Conservation (phyloP, 2,797 vertebrate species). For the Neosalanx taihuensis region DNA sequence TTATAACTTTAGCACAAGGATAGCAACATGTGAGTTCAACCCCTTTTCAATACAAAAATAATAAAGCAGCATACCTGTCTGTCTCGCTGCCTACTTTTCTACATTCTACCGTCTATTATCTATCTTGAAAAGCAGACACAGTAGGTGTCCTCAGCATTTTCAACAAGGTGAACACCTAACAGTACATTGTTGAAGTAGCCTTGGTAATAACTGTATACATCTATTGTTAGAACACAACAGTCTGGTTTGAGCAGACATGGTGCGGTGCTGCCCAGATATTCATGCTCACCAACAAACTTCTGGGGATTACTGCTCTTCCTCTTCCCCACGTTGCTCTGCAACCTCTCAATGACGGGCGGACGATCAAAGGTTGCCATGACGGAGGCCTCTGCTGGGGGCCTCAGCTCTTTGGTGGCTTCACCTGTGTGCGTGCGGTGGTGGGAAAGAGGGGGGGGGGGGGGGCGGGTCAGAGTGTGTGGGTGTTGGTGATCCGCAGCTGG, state of each 20-base stretch:
- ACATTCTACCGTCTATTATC: no score
- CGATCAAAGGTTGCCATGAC: conserved; percentile 87
- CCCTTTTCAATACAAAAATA: no score
- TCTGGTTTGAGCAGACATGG: background rate
- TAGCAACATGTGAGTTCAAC: no score
- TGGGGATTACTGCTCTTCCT: conserved; percentile 99
- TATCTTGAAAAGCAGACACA: no score
- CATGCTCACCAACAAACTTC: conserved; percentile 93
- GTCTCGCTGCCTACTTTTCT: no score
- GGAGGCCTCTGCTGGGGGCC: conserved; percentile 83
- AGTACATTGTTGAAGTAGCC: no score
- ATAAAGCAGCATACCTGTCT: no score
- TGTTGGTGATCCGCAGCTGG: background rate
- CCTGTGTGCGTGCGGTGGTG: conserved; percentile 50
- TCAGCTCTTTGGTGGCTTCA: conserved; percentile 86
- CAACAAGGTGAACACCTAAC: no score
- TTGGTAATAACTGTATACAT: no score
- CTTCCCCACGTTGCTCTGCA: conserved; percentile 93
- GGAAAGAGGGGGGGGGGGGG: no score
- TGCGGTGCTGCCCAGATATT: conserved; percentile 13
- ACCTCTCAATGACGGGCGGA: conserved; percentile 94
- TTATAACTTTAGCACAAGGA: background rate
- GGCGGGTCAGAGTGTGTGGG: background rate
- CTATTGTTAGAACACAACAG: no score
- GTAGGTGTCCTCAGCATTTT: no score